phyloP scores from a whole-genome alignment of 2,113 vertebrate genomes.

The Psilopsiagon aurifrons region DNA sequence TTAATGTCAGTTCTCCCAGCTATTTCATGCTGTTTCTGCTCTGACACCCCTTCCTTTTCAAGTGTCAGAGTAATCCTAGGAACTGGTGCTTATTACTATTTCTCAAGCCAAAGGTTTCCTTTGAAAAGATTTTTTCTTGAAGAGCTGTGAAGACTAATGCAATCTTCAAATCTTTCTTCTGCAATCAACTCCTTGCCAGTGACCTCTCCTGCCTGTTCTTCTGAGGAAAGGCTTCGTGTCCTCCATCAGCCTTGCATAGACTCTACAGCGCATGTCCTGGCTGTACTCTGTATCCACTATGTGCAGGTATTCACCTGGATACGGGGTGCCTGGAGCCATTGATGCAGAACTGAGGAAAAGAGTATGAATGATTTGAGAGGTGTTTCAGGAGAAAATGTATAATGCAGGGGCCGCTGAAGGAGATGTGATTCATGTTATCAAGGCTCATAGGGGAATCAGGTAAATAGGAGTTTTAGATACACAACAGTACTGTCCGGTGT shows the following conservation, averaged over 20 bases:
- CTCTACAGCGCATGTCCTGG: rapidly evolving
- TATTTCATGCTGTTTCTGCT: not conserved
- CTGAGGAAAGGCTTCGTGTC: not conserved
- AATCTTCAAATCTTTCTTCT: not conserved
- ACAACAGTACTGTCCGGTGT: not conserved
- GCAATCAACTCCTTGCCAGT: not conserved
- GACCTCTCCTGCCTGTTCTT: not conserved
- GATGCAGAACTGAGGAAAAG: not conserved
- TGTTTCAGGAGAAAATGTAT: not conserved
- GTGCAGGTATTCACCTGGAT: not conserved
- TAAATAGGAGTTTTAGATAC: not conserved
- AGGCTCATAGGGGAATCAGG: not conserved
- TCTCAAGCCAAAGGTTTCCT: not conserved
- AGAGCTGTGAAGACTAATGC: not conserved
- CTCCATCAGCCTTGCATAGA: not conserved
- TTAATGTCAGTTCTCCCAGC: not conserved
- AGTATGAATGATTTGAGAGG: not conserved
- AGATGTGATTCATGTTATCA: not conserved
- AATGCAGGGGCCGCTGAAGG: not conserved
- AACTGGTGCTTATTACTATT: not conserved
- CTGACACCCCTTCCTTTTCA: not conserved
- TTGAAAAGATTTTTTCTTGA: not conserved
- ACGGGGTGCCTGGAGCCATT: not conserved
- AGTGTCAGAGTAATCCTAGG: not conserved
- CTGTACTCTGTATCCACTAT: not conserved